phyloP scores from a whole-genome alignment of 2,888 invertebrate genomes.

The Agriopis leucophaearia region DNA sequence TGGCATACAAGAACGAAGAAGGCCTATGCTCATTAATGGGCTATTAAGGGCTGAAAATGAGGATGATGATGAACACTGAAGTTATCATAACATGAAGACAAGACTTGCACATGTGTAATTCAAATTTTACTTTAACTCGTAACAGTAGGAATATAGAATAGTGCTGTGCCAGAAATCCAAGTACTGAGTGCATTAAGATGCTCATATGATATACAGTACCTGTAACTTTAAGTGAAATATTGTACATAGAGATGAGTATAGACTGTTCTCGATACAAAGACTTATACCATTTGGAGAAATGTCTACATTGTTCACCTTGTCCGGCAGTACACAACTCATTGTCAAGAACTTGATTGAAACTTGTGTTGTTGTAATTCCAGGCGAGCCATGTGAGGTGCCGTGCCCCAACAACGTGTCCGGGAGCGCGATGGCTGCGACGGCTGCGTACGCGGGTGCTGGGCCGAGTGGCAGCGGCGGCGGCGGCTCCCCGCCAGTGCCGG shows the following conservation, averaged over 20 bases:
- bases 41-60: too few species aligned
- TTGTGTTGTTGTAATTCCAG: slow-evolving; percentile 68
- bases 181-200: background rate
- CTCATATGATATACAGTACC: too few species aligned
- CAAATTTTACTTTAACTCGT: background rate
- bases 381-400: slow-evolving; percentile 92
- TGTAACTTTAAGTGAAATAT: too few species aligned
- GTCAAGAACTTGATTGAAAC: background rate
- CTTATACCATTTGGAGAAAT: too few species aligned
- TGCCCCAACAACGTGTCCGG: slow-evolving; percentile 89
- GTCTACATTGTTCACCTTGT: too few species aligned
- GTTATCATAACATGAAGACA: too few species aligned
- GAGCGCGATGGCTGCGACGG: slow-evolving; percentile 82
- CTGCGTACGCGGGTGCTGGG: slow-evolving; percentile 72
- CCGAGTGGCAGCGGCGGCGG: slow-evolving; percentile 85
- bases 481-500: slow-evolving; percentile 82
- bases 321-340: too few species aligned
- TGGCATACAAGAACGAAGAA: too few species aligned
- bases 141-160: background rate
- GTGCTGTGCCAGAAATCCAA: background rate
- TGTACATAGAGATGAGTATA: too few species aligned
- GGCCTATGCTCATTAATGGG: too few species aligned
- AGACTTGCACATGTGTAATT: background rate
- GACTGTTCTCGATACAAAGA: too few species aligned
- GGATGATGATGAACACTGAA: too few species aligned